phyloP scores from a whole-genome alignment of 2,113 vertebrate genomes.

The Ceratotherium simum region DNA sequence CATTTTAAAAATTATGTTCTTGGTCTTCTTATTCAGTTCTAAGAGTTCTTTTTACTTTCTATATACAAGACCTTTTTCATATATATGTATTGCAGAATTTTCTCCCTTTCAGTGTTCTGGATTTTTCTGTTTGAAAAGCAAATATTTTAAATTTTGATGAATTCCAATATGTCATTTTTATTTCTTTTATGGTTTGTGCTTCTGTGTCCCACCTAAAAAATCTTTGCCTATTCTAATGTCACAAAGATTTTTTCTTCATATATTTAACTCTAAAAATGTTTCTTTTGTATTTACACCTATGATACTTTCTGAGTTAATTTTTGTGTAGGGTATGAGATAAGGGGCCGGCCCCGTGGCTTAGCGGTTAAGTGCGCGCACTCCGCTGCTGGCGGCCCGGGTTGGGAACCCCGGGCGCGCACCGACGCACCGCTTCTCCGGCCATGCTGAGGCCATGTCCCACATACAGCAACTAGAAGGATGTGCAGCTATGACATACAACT shows the following conservation, averaged over 20 bases:
- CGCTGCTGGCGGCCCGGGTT: too few relatives aligned
- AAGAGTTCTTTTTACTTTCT: background rate
- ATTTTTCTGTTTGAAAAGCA: background rate
- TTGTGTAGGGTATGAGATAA: background rate
- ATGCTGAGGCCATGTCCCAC: too few relatives aligned
- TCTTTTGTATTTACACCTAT: background rate
- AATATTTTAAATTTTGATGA: background rate
- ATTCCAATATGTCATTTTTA: background rate
- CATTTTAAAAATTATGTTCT: background rate
- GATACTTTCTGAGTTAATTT: background rate
- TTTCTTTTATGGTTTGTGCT: background rate
- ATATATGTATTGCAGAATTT: background rate
- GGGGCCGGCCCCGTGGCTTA: too few relatives aligned
- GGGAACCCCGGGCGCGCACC: too few relatives aligned
- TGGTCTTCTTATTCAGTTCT: background rate
- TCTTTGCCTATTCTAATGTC: background rate
- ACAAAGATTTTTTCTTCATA: background rate
- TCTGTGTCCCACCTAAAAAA: background rate
- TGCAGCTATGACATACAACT: too few relatives aligned
- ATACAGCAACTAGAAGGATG: too few relatives aligned
- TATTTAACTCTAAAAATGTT: background rate
- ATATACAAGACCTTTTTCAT: background rate
- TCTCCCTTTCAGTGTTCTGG: background rate
- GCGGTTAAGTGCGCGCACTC: too few relatives aligned
- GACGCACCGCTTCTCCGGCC: too few relatives aligned